Conservation (phyloP, 1,140 invertebrate species). For the Trypoxylus dichotomus region DNA sequence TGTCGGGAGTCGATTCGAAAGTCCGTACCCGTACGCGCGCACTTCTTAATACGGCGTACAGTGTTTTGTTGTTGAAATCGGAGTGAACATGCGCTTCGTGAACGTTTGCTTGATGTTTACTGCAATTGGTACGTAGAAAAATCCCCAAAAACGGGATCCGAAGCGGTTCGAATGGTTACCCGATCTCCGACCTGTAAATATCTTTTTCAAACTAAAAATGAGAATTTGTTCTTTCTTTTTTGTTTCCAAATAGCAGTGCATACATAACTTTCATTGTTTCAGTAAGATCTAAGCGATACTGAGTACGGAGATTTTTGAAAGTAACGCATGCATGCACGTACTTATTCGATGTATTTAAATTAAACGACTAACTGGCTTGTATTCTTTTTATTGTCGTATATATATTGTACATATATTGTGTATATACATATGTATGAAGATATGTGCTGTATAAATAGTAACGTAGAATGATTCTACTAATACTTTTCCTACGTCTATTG, state of each 20-base stretch:
- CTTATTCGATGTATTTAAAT: background rate
- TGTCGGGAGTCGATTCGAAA: slow-evolving; percentile 26
- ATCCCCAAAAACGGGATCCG: no score
- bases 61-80: background rate
- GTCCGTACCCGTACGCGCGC: background rate
- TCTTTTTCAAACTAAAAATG: background rate
- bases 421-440: background rate
- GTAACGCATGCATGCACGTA: background rate
- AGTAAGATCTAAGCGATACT: no score
- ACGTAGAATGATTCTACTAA: background rate
- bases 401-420: background rate
- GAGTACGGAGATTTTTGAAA: background rate
- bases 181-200: background rate
- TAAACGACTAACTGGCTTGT: background rate
- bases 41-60: background rate
- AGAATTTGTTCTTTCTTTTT: background rate
- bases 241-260: background rate
- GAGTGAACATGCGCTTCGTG: background rate
- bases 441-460: background rate
- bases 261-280: background rate
- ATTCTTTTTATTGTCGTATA: background rate
- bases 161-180: background rate
- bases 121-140: background rate
- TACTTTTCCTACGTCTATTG: background rate
- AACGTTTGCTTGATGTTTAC: background rate